Evolutionary conservation across 2,113 vertebrate species (phyloP), one percentile per base, ranked within the genome.

Genomic region (Notothenia coriiceps): DNA sequence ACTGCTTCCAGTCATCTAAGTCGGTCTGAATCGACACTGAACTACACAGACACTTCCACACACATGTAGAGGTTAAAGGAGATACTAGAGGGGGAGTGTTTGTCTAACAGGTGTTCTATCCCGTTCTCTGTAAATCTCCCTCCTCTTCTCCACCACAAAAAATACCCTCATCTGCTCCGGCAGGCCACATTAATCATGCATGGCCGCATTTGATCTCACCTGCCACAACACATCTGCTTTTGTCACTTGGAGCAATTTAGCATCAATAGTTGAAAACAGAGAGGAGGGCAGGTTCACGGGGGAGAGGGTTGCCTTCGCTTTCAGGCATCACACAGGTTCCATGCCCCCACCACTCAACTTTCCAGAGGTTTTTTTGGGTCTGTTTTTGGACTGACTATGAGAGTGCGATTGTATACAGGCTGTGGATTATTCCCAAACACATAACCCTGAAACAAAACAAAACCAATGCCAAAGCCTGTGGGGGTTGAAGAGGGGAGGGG

Each of bases 381-480:
- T 77, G 35, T 35, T 47, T 77, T 60, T 20, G 25, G 22, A 69
- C 18, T 13, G 18, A 61, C 50, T 87, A 47, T 60, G 49, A 50
- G 60, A 22, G 72, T 68, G 66, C 18, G 76, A 74, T 68, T 84
- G 63, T 65, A 80, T 74, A 64, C 77, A 54, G 65, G 65, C 73
- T 66, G 68, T 80, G 77, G 47, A 61, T 12, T 79, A 54, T 75
- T 89, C 78, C 85, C 78, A 87, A 88, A 84, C 83, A 62, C 76
- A 65, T 22, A 80, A 76, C 70, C 82, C 66, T 66, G 60, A 85
- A 93, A 88, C 86, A 75, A 90, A 88, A 89, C 83, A 86, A 79
- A 85, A 80, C 74, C 65, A 2, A 82, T 91, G 93, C 92, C 91
- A 94, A 90, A 86, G 72, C 64, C 56, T 84, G 86, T 80, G 63